Conservation (phyloP, 2,797 vertebrate genomes). For the Eptatretus atami region DNA sequence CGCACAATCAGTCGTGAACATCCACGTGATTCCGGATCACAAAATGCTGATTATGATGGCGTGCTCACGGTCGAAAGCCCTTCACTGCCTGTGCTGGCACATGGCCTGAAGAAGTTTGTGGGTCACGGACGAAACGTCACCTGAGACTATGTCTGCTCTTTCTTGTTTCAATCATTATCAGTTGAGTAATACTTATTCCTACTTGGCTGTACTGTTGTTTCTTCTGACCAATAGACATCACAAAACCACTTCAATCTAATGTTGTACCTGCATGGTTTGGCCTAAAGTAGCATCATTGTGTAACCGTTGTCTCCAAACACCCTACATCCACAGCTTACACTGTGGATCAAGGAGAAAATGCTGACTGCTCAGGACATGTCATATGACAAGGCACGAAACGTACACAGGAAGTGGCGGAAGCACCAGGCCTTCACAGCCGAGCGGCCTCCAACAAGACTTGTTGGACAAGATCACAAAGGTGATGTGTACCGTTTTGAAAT, state of each 20-base stretch:
- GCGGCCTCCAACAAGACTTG: conserved; percentile 83
- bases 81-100: no score
- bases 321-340: conserved; percentile 24
- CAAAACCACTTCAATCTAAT: no score
- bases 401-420: conserved; percentile 93
- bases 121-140: not conserved
- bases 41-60: no score
- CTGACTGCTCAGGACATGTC: conserved; percentile 92
- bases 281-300: not conserved
- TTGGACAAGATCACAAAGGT: conserved; percentile 82
- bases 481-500: no score
- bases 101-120: no score
- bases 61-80: no score
- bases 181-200: not conserved
- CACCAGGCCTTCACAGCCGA: conserved; percentile 96
- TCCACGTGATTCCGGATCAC: no score
- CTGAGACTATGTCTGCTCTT: not conserved
- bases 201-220: not conserved
- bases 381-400: conserved; percentile 79
- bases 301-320: not conserved
- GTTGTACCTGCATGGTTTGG: not conserved
- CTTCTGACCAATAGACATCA: no score
- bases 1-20: no score
- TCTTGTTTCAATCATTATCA: not conserved
- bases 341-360: conserved; percentile 98